Evolutionary conservation across 2,888 invertebrate genomes (phyloP).

Genomic region (Clunio marinus): DNA sequence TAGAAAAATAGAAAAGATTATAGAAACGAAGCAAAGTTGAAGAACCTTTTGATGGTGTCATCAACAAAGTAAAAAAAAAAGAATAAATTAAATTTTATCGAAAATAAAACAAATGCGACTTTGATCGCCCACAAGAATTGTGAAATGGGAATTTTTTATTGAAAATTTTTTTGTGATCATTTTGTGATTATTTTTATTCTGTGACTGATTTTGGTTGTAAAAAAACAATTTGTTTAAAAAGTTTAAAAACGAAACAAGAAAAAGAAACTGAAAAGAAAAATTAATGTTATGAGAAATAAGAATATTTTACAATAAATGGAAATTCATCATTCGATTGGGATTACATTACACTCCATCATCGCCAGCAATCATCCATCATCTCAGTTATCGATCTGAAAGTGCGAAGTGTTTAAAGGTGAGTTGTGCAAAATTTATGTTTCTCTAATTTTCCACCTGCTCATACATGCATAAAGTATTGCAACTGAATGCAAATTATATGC

Average conservation of each 20-base stretch:
- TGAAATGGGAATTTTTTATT: no score
- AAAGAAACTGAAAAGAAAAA: neutral
- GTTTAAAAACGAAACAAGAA: neutral
- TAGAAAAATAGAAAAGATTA: neutral
- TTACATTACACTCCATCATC: conserved; percentile 36
- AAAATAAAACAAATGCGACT: neutral
- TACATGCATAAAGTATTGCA: no score
- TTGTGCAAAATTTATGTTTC: no score
- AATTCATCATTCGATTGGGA: conserved; percentile 38
- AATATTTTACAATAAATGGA: conserved; percentile 31
- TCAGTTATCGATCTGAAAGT: conserved; percentile 19
- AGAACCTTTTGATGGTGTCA: conserved; percentile 17
- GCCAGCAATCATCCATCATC: conserved; percentile 27
- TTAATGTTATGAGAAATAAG: no score
- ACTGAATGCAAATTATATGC: neutral
- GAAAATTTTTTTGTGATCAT: neutral
- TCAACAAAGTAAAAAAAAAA: no score
- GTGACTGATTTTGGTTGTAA: no score
- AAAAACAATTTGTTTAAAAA: neutral
- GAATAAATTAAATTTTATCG: neutral
- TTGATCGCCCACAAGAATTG: no score
- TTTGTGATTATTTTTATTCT: neutral
- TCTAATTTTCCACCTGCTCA: neutral
- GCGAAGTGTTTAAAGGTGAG: conserved; percentile 7
- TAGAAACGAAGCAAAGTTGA: conserved; percentile 5